Base-by-base conservation (phyloP, 2,888 invertebrate genomes). In the Thymelicus lineola region DNA sequence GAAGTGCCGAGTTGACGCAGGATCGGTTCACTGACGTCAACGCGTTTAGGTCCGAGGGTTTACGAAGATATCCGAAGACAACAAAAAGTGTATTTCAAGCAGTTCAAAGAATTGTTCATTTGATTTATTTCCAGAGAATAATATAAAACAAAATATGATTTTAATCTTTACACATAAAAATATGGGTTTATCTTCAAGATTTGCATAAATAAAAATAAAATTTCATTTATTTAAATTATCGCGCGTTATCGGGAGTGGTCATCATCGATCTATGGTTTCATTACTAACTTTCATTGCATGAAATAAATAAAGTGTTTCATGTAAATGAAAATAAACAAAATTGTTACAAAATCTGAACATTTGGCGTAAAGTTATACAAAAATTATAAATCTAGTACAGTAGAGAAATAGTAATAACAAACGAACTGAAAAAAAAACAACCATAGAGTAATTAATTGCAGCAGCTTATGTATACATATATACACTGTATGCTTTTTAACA, bases 11-110 rank as follows among this genome's bases (percentile, higher is more conserved):
- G 86, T 88, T 88, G 87, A 87, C 85, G 87, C 88, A 89, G 86
- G 87, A 89, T 89, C 87, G 89, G 92, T 86, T 87, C 81, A 83
- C 86, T 93, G 92, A 94, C 93, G 92, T 93, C 92, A 94, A 82
- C 82, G 86, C 90, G 85, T 86, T 87, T 75, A 77, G 77, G 79
- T 55, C 81, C 92, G 92, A 91, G 80, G 74, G 78, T 75, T 74
- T 57, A 80, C 91, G 90, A 89, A 82, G 75, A 77, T 74, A 74
- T 4, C 77, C 91, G 91, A 92, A 84, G 79, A 78, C 73, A 71
- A 71, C 73, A 71, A 58, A 53, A 38, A 58, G 45, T 69, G 36
- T 36, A 64, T 59, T 58, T 28, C 12, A 65, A 64, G 50, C 14
- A 48, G 1, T 69, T 50, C 46, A 35, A 36, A 36, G 12, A 14